Evolutionary conservation across 2,113 vertebrate genomes (phyloP), one percentile per base, ranked within the genome.

Genomic region (Tichodroma muraria): DNA sequence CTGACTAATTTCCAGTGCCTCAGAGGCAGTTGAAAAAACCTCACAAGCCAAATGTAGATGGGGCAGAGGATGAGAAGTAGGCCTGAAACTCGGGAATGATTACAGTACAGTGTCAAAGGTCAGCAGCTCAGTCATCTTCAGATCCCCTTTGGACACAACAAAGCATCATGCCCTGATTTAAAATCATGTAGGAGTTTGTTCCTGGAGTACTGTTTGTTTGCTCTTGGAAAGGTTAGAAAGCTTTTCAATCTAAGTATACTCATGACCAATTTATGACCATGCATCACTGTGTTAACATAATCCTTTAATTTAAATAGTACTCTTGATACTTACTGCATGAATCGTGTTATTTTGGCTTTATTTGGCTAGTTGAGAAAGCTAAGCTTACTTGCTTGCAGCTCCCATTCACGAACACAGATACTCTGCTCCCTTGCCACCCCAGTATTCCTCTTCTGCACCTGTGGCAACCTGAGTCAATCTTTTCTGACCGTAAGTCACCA

Each of bases 1-100:
- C 81, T 95, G 92, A 91, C 68, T 94, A 85, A 96, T 84, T 80
- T 92, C 76, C 85, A 95, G 88, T 76, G 88, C 85, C 80, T 91
- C 89, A 70, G 68, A 70, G 71, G 64, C 79, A 90, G 76, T 19
- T 72, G 42, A 90, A 82, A 82, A 89, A 77, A 33, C 13, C 54
- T 93, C 68, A 73, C 33, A 33, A 70, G 52, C 23, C 38, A 85
- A 70, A 63, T 47, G 68, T 47, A 83, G 54, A 70, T 47, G 68
- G 45, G 13, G 23, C 14, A 80, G 63, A 73, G 45, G 68, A 92
- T 27, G 47, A 90, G 50, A 80, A 81, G 53, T 9, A 70, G 31
- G 30, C 23, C 64, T 83, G 42, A 54, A 91, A 54, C 60, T 83
- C 11, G 7, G 42, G 83, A 90, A 83, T 28, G 16, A 37, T 61